Evolutionary conservation across 2,797 vertebrate species (phyloP).

Genomic region (Anomalospiza imberbis): DNA sequence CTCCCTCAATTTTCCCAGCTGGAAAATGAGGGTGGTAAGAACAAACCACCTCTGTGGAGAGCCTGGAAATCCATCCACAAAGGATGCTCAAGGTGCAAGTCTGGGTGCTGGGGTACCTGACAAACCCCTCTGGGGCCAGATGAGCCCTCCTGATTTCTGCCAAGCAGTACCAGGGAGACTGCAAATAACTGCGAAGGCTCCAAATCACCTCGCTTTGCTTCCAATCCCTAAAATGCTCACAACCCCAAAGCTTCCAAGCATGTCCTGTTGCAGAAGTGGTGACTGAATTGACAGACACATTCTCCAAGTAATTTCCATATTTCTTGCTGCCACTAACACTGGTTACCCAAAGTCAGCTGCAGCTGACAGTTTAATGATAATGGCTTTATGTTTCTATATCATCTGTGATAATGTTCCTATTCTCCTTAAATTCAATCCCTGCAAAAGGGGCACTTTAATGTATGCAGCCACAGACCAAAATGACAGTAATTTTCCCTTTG

Average conservation of each 20-base stretch:
- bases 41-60: background rate
- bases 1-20: background rate
- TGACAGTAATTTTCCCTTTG: constrained; percentile 56
- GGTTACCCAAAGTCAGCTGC: constrained; percentile 44
- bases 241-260: background rate
- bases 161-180: background rate
- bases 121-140: background rate
- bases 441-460: constrained; percentile 10
- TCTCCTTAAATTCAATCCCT: constrained; percentile 18
- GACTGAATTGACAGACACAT: background rate
- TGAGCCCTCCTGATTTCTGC: background rate
- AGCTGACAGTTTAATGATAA: constrained; percentile 67
- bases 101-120: background rate
- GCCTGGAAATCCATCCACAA: background rate
- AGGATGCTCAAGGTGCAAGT: background rate
- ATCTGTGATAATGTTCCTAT: background rate
- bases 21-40: background rate
- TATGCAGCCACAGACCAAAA: constrained; percentile 48
- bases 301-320: constrained; percentile 29
- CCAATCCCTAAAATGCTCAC: background rate
- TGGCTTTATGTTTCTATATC: constrained; percentile 58
- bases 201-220: background rate
- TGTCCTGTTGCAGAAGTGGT: background rate
- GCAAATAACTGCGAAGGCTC: background rate
- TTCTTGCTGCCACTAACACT: constrained; percentile 11